Evolutionary conservation across 2,888 invertebrate genomes (phyloP), one percentile per base, ranked within the genome.

Genomic region (Metellina segmentata): DNA sequence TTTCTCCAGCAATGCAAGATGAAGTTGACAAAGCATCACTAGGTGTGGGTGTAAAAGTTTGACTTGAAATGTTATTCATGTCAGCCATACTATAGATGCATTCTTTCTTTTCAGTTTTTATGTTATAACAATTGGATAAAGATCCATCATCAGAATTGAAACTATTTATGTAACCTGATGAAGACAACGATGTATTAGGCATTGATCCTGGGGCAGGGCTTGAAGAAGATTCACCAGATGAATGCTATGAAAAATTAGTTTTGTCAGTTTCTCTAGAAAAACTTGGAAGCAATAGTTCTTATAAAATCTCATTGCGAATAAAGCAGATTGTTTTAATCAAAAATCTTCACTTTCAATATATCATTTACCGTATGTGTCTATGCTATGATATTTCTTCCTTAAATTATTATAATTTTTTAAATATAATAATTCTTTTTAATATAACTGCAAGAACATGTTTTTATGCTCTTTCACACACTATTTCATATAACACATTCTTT

Each of bases 121-220:
- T 49, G 11, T 69, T n/a, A 81, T 89, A 92, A 34, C 75, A 92
- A 82, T 82, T 88, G 7, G 81, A 85, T n/a, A 86, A 20, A 7
- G 89, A 89, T 48, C 88, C 85, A 70, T 92, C 92, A 86, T 92
- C 92, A 77, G 89, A 89, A 71, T 86, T 86, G 19, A 92, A 86
- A n/a, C 81, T 89, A 75, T 92, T 92, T 9, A 92, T 52, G n/a
- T 86, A 86, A 34, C 89, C 87, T 72, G 89, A 77, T 74, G 88
- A 83, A 71, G 89, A 89, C 19, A 89, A 19, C 4, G 92, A 81
- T 13, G 92, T 89, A 13, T 81, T 79, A 8, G 89, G 89, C 86
- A 92, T 75, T n/a, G 89, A 85, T 51, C 92, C 92, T 82, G 92
- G 92, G 48, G 92, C 90, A 71, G 92, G 92, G 86, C 92, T 92